Percentiles rank a stretch among this genome's conserved stretches.
phyloP scores from a whole-genome alignment of 1,140 invertebrate species.

The Meloidogyne floridensis region DNA sequence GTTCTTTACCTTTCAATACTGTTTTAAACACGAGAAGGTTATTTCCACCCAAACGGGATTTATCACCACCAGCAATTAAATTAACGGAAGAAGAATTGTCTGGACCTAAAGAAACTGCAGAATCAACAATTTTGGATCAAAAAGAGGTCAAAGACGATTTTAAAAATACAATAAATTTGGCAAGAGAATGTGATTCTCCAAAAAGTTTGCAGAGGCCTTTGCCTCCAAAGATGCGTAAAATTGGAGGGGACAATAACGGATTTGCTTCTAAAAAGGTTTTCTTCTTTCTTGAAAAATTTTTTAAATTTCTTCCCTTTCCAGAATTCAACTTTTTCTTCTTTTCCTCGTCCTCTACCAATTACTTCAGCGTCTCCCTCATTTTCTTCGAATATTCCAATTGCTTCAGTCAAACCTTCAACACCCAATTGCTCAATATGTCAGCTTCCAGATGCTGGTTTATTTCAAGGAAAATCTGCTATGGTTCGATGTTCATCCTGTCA shows the following conservation, averaged over 20 bases:
- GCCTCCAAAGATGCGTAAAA: conserved; percentile 22
- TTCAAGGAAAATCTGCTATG: conserved; percentile 8
- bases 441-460: conserved; percentile 17
- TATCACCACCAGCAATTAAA: conserved; percentile 40
- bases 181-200: conserved; percentile 11
- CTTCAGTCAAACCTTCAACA: neutral
- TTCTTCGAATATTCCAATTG: neutral
- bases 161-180: conserved; percentile 21
- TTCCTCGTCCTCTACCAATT: neutral
- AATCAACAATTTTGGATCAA: neutral
- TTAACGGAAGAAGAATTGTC: conserved; percentile 46
- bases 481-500: conserved; percentile 30
- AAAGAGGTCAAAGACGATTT: conserved; percentile 9
- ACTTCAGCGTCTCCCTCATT: neutral
- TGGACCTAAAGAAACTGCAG: neutral
- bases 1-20: conserved; percentile 40
- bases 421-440: conserved; percentile 25
- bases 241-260: conserved; percentile 7
- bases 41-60: conserved; percentile 45
- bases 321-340: conserved; percentile 7
- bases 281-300: neutral
- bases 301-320: neutral
- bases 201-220: conserved; percentile 1
- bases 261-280: conserved; percentile 13
- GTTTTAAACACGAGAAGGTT: conserved; percentile 48